A percentile compares a stretch with the other conserved stretches of the same genome.
These are phyloP conservation scores for Nycticryphes semicollaris DNA, from an alignment of 2,113 vertebrate genomes.

Conservation along the genomic window DNA sequence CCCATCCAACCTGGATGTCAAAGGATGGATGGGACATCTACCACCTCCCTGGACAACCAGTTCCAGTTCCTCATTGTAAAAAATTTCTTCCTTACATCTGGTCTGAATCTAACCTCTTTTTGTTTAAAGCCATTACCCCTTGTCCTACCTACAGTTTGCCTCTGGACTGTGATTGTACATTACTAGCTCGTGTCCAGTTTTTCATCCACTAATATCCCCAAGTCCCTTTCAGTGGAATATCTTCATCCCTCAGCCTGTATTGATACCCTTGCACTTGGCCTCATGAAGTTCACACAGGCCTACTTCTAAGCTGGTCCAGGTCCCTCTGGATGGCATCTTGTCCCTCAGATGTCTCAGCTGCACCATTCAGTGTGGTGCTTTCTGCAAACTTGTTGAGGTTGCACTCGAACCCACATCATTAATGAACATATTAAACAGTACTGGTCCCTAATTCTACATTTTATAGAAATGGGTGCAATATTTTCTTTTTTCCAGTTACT, in stretches of 20 bases:
- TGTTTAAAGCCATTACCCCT: neutral
- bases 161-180: neutral
- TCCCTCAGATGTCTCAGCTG: neutral
- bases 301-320: neutral
- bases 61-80: neutral
- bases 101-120: neutral
- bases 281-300: neutral
- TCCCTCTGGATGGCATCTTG: neutral
- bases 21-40: neutral
- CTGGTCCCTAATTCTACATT: neutral
- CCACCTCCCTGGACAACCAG: neutral
- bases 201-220: neutral
- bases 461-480: neutral
- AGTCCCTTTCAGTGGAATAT: neutral
- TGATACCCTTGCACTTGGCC: neutral
- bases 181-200: neutral
- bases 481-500: neutral
- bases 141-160: fast-evolving
- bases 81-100: neutral
- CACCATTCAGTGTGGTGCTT: neutral
- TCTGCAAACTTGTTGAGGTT: neutral
- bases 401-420: fast-evolving
- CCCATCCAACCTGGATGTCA: neutral
- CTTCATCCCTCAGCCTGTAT: neutral
- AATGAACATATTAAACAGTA: neutral